phyloP scores from a whole-genome alignment of 2,113 vertebrate genomes.

The Eonycteris spelaea region DNA sequence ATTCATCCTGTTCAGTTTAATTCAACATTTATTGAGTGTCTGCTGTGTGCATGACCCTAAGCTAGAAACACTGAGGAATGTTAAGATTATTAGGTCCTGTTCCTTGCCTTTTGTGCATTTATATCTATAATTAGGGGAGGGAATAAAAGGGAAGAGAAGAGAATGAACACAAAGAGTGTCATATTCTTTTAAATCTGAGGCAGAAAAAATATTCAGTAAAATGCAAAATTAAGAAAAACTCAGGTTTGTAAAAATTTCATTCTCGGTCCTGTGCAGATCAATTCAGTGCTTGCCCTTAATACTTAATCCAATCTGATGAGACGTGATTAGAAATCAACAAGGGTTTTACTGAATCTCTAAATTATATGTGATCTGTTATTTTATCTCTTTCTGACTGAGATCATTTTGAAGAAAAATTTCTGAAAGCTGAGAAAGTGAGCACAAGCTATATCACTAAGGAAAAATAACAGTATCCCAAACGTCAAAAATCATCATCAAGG shows the following conservation, averaged over 20 bases:
- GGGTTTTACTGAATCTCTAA: background rate
- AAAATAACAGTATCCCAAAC: background rate
- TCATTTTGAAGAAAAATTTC: slow-evolving; percentile 31
- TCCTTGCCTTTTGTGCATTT: background rate
- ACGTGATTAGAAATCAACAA: background rate
- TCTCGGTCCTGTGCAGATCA: background rate
- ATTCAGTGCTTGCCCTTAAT: background rate
- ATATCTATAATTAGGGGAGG: background rate
- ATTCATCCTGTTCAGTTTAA: background rate
- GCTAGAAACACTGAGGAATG: background rate
- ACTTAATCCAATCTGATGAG: background rate
- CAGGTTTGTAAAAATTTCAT: background rate
- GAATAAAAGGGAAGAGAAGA: background rate
- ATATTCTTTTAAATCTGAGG: background rate
- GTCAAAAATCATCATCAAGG: background rate
- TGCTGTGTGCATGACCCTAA: background rate
- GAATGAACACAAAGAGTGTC: background rate
- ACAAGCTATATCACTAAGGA: background rate
- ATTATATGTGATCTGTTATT: background rate
- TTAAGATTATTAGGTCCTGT: background rate
- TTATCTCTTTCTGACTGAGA: background rate
- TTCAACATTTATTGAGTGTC: background rate
- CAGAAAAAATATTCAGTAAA: background rate
- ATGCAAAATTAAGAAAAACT: background rate
- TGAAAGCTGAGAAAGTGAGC: background rate